These are phyloP conservation scores for Helarctos malayanus DNA, from an alignment of 2,797 vertebrate genomes.

Conservation along the genomic window DNA sequence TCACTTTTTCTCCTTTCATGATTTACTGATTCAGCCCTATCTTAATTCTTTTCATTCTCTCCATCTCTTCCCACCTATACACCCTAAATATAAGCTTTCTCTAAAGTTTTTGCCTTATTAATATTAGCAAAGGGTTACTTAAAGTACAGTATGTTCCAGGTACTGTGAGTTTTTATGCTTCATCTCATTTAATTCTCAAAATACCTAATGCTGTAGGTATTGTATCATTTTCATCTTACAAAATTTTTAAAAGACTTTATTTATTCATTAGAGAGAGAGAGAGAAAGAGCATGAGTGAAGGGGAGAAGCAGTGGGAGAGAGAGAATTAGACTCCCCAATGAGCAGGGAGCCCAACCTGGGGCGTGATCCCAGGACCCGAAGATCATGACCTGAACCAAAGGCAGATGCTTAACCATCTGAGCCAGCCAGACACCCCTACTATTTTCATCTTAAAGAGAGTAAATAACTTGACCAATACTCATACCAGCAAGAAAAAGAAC, in stretches of 20 bases:
- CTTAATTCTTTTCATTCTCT: background rate
- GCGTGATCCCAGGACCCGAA: too few relatives aligned
- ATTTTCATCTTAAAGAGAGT: background rate
- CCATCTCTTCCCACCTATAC: background rate
- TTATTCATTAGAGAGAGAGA: too few relatives aligned
- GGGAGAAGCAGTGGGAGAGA: too few relatives aligned
- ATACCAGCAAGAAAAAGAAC: background rate
- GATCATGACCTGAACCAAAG: too few relatives aligned
- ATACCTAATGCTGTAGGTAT: background rate
- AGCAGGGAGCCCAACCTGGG: too few relatives aligned
- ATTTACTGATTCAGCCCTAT: background rate
- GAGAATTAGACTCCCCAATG: too few relatives aligned
- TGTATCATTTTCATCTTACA: background rate
- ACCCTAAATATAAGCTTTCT: background rate
- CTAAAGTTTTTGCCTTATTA: background rate
- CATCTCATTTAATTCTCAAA: background rate
- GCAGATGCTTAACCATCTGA: too few relatives aligned
- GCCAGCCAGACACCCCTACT: background rate
- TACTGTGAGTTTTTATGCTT: background rate
- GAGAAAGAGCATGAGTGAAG: too few relatives aligned
- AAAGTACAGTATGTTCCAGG: background rate
- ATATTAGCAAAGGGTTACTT: background rate
- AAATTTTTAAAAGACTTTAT: too few relatives aligned
- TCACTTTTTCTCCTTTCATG: background rate
- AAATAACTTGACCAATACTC: background rate